Evolutionary conservation across 2,888 invertebrate genomes (phyloP).

Genomic region (Athrips mouffetella): DNA sequence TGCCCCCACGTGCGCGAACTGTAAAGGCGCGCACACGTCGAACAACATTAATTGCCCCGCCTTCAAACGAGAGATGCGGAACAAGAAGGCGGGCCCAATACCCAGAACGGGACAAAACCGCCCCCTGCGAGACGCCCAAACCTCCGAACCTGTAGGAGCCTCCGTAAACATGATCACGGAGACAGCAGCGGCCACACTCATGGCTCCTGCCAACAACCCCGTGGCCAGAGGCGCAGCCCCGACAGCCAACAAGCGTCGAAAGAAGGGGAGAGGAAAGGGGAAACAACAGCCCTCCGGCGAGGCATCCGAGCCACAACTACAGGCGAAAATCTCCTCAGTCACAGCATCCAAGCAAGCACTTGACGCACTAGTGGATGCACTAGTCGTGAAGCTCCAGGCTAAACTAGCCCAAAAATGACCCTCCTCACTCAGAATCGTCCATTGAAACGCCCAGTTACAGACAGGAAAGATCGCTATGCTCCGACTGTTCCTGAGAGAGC

Average conservation of each 20-base stretch:
- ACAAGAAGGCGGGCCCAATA: not conserved
- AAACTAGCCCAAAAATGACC: too few species aligned
- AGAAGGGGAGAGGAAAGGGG: too few species aligned
- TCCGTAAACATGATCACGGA: too few species aligned
- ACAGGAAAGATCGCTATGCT: not conserved
- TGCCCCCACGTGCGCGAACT: constrained; percentile 13
- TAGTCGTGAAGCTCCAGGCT: too few species aligned
- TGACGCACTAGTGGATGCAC: too few species aligned
- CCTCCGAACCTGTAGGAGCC: too few species aligned
- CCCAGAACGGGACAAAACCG: not conserved
- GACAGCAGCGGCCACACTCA: too few species aligned
- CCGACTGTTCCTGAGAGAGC: not conserved
- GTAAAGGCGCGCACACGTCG: not conserved
- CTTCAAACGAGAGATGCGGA: not conserved
- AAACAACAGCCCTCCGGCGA: not conserved
- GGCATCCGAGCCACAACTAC: not conserved
- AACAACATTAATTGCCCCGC: not conserved
- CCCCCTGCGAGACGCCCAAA: not conserved
- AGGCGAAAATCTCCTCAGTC: too few species aligned
- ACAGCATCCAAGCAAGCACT: too few species aligned
- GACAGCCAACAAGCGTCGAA: too few species aligned
- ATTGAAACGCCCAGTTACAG: not conserved
- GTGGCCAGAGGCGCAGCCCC: not conserved
- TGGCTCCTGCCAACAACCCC: too few species aligned
- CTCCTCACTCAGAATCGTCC: not conserved